Base-by-base conservation (phyloP, 2,113 vertebrate species). In the Leptodactylus fuscus region DNA sequence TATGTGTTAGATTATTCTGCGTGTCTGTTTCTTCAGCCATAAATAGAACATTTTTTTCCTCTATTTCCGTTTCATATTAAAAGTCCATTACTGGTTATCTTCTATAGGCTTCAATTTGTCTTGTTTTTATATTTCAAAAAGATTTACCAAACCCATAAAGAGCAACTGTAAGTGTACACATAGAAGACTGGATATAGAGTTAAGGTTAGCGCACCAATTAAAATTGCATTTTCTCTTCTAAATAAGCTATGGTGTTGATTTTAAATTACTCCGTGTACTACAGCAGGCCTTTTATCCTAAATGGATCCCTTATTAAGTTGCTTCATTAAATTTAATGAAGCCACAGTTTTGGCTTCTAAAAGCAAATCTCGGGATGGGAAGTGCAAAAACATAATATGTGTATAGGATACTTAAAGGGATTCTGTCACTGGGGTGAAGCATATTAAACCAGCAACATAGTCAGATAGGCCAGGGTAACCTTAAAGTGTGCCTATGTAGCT, bases 21-120 rank as follows among this genome's bases (percentile, higher is more conserved):
- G 51, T 86, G 24, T 48, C 85, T 88, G 71, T 0, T 0, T 70
- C 49, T 77, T 67, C 62, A 83, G 88, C 83, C 29, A 83, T 87
- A 91, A 91, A 88, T 78, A 88, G 49, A 44, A 80, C 88, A 85
- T 65, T 80, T 81, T 32, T 82, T 69, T 51, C 49, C 10, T 8
- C 51, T 71, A 9, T 18, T 24, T 49, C 44, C 29, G 7, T 53
- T 38, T 70, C 58, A 65, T 24, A 44, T 36, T 62, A 29, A 81
- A 27, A 15, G 8, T 27, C 24, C 18, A 51, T 49, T 70, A 16
- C 44, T 34, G 22, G 5, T 67, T 70, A 67, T 67, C 24, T 62
- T 34, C 29, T 36, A 34, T 18, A 9, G 29, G 16, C 62, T 67
- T 2, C 16, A 34, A 5, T 67, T 34, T 34, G 20, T 34, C 12